A percentile compares a stretch with the other conserved stretches of the same genome.
Conservation (phyloP, 1,140 invertebrate genomes). For the Protaetia brevitarsis region DNA sequence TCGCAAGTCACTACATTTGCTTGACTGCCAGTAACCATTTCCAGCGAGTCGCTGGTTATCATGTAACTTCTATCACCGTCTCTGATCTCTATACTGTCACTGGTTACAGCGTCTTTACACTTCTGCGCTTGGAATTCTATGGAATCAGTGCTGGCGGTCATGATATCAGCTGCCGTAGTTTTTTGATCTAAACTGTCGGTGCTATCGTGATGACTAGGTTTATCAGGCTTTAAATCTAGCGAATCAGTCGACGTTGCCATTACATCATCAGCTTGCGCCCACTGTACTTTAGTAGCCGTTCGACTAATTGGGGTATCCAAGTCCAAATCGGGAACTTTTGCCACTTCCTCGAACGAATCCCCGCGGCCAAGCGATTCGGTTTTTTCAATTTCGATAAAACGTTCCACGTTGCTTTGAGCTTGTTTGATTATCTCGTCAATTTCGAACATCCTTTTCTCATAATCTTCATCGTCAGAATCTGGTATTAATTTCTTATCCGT, state of each 20-base stretch:
- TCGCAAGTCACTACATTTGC: slow-evolving; percentile 46
- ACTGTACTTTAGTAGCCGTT: slow-evolving; percentile 41
- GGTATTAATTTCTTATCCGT: slow-evolving; percentile 49
- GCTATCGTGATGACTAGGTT: slow-evolving; percentile 52
- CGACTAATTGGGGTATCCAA: slow-evolving; percentile 47
- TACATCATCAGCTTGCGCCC: slow-evolving; percentile 49
- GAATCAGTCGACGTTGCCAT: slow-evolving; percentile 64
- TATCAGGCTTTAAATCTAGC: slow-evolving; percentile 53
- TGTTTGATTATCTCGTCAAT: slow-evolving; percentile 72
- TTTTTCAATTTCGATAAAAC: slow-evolving; percentile 55
- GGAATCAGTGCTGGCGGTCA: slow-evolving; percentile 63
- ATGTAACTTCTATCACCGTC: slow-evolving; percentile 43
- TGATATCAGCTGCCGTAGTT: slow-evolving; percentile 52
- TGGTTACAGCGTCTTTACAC: slow-evolving; percentile 41
- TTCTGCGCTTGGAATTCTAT: slow-evolving; percentile 55
- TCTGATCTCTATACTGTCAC: slow-evolving; percentile 53
- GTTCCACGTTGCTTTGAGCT: slow-evolving; percentile 67
- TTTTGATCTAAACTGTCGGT: slow-evolving; percentile 60
- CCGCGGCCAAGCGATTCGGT: slow-evolving; percentile 52
- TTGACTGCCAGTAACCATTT: slow-evolving; percentile 42
- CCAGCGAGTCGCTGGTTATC: slow-evolving; percentile 53
- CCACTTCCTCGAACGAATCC: slow-evolving; percentile 53
- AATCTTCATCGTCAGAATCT: slow-evolving; percentile 59
- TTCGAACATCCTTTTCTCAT: slow-evolving; percentile 68
- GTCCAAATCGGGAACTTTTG: slow-evolving; percentile 52